These are phyloP conservation scores for Brachionus angularis DNA, from an alignment of 1,140 invertebrate species.

Conservation along the genomic window DNA sequence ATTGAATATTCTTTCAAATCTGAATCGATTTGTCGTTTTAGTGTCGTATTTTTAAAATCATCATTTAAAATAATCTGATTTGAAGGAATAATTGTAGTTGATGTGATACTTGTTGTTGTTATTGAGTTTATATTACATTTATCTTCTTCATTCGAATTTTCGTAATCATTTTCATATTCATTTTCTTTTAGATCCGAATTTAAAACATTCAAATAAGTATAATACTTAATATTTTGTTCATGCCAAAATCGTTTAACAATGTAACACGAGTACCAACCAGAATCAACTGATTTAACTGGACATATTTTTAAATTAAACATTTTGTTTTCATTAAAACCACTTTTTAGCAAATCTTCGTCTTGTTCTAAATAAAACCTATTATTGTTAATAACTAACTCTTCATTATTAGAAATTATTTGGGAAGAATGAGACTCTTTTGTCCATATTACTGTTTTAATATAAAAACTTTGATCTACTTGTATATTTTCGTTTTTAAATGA, in stretches of 20 bases:
- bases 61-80: too few species aligned
- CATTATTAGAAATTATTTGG: slow-evolving; percentile 10
- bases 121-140: not conserved
- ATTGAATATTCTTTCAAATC: not conserved
- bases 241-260: not conserved
- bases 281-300: slow-evolving; percentile 4
- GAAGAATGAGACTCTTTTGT: not conserved
- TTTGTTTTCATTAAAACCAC: too few species aligned
- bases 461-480: too few species aligned
- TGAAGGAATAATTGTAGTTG: too few species aligned
- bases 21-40: not conserved
- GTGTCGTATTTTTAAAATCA: not conserved
- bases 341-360: too few species aligned
- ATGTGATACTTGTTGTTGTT: not conserved
- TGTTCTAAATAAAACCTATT: not conserved
- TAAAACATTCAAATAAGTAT: not conserved
- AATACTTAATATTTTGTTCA: slow-evolving; percentile 35
- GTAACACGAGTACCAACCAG: slow-evolving; percentile 43
- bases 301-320: slow-evolving; percentile 11
- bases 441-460: slow-evolving; percentile 13
- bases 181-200: not conserved
- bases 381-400: not conserved
- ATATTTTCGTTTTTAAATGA: too few species aligned
- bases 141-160: not conserved
- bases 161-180: slow-evolving; percentile 2